Conservation (phyloP, 2,113 vertebrate species). For the Smithornis capensis region DNA sequence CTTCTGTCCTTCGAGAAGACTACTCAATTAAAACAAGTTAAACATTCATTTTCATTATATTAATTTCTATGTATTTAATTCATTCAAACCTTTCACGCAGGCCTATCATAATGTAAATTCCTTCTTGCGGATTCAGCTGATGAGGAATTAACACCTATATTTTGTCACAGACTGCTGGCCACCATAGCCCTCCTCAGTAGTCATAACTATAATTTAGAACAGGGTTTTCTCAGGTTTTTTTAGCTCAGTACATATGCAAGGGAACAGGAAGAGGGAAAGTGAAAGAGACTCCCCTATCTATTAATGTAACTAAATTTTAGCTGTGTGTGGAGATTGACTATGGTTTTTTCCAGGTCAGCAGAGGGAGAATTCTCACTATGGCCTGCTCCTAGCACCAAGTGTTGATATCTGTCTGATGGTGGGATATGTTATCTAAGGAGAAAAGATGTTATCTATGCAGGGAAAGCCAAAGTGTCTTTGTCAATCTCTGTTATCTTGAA, state of each 20-base stretch:
- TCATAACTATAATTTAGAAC: not conserved
- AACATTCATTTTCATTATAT: no score
- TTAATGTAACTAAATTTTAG: not conserved
- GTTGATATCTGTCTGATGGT: not conserved
- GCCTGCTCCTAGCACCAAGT: not conserved
- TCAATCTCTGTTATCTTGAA: not conserved
- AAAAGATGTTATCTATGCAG: no score
- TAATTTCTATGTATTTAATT: not conserved
- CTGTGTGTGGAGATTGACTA: not conserved
- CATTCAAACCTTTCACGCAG: not conserved
- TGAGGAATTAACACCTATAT: not conserved
- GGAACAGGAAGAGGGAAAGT: not conserved
- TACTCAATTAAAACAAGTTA: not conserved
- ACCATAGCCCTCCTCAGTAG: not conserved
- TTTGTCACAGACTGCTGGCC: not conserved
- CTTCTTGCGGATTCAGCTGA: not conserved
- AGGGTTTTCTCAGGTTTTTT: not conserved
- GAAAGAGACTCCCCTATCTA: not conserved
- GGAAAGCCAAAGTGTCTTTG: not conserved
- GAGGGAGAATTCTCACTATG: not conserved
- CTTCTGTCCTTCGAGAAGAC: not conserved
- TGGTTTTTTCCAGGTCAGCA: not conserved
- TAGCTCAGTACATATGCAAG: not conserved
- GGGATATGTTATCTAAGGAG: not conserved
- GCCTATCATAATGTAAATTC: not conserved